A percentile compares a stretch with the other conserved stretches of the same genome.
These are phyloP conservation scores for Hydrocynus forskahlii DNA, from an alignment of 2,797 vertebrate genomes.

Conservation along the genomic window DNA sequence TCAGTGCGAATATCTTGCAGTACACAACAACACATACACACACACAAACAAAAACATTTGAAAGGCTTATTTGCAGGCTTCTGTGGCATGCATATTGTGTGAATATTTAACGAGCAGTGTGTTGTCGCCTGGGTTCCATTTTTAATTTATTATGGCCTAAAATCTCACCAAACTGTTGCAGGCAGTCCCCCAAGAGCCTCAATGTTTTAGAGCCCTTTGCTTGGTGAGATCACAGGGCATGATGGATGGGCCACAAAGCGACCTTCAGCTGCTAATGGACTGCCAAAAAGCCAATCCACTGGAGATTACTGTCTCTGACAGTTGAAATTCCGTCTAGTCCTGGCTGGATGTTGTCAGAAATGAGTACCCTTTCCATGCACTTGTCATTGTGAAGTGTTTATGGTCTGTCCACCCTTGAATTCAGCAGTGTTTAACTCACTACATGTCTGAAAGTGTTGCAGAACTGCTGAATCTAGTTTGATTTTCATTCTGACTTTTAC, in stretches of 20 bases:
- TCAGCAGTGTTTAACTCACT: neutral
- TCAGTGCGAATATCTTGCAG: neutral
- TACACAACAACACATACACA: neutral
- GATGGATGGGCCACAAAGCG: slow-evolving; percentile 6
- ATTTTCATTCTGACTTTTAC: neutral
- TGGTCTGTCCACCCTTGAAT: neutral
- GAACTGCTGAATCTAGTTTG: neutral
- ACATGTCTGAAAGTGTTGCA: neutral
- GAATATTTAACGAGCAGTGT: neutral
- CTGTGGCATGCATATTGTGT: neutral
- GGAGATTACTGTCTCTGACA: slow-evolving; percentile 2
- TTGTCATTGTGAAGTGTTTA: neutral
- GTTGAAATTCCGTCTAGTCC: neutral
- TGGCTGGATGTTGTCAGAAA: neutral
- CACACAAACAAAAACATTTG: too few relatives aligned
- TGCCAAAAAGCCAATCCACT: slow-evolving; percentile 8
- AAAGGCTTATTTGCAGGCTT: neutral
- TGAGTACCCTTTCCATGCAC: neutral
- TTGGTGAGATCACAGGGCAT: slow-evolving; percentile 15
- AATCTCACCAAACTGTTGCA: slow-evolving; percentile 14
- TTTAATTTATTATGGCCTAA: neutral
- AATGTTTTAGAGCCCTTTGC: neutral
- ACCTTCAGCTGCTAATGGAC: slow-evolving; percentile 7
- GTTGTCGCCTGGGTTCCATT: neutral
- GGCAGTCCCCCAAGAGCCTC: neutral